Conservation (phyloP, 2,888 invertebrate species). For the Neocrepidodera transversa region DNA sequence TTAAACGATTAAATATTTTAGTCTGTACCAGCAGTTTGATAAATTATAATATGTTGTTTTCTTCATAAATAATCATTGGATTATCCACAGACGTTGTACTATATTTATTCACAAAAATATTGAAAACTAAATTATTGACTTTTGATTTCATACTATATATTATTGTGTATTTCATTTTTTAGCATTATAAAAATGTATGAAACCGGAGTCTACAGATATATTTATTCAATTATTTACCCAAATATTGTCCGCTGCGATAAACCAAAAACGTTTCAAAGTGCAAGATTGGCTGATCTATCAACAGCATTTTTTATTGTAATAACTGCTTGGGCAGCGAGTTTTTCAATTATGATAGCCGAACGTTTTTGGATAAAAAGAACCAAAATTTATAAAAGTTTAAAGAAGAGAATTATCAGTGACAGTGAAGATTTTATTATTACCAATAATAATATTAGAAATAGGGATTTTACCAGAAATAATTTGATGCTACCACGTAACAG, state of each 20-base stretch:
- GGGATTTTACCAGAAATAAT: no score
- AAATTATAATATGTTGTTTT: no score
- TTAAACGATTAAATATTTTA: no score
- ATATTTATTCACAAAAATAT: background rate
- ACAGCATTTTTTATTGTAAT: constrained; percentile 64
- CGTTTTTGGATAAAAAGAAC: constrained; percentile 39
- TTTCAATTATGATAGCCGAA: constrained; percentile 36
- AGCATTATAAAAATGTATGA: constrained; percentile 55
- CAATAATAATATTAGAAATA: no score
- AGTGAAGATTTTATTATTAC: background rate
- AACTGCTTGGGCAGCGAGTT: constrained; percentile 58
- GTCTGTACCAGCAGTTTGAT: no score
- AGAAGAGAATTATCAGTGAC: constrained; percentile 5
- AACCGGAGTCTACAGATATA: constrained; percentile 40
- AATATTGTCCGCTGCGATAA: constrained; percentile 66
- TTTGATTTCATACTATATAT: no score
- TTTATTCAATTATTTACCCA: constrained; percentile 54
- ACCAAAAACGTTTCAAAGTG: constrained; percentile 66
- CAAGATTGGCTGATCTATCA: constrained; percentile 66
- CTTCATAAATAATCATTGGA: no score
- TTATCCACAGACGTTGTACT: no score
- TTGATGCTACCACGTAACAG: no score
- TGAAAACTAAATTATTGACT: background rate
- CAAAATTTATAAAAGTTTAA: constrained; percentile 22
- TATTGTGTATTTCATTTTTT: constrained; percentile 10